Percentiles rank a stretch among this genome's conserved stretches.
phyloP scores from a whole-genome alignment of 1,140 invertebrate species.

The Dryas iulia region DNA sequence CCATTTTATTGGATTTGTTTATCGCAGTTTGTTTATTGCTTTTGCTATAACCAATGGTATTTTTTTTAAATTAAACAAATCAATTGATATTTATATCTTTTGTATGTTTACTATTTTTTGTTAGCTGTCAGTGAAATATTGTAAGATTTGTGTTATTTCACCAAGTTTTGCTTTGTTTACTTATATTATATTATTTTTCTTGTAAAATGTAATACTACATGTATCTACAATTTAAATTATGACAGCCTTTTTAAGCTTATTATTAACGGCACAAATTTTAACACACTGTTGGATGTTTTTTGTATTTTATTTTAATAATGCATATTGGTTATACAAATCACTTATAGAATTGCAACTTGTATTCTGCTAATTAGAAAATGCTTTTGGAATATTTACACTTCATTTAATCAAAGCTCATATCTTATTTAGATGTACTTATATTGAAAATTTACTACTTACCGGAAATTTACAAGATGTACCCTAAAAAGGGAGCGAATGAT shows the following conservation, averaged over 20 bases:
- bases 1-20: not conserved
- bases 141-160: not conserved
- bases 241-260: not conserved
- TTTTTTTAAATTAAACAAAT: not conserved
- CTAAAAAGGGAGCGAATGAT: constrained; percentile 9
- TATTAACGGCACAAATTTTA: constrained; percentile 7
- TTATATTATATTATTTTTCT: no score
- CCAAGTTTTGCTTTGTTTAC: no score
- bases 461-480: constrained; percentile 21
- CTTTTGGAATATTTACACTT: constrained; percentile 21
- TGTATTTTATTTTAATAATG: constrained; percentile 4
- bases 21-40: not conserved
- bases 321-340: not conserved
- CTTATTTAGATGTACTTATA: constrained; percentile 47
- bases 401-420: constrained; percentile 38
- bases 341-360: not conserved
- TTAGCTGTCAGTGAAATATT: no score
- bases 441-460: constrained; percentile 5
- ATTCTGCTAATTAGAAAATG: constrained; percentile 12
- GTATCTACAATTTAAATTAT: not conserved
- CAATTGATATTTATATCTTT: not conserved
- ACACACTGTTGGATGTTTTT: not conserved
- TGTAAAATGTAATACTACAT: no score
- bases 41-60: not conserved
- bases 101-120: not conserved